These are phyloP conservation scores for Radopholus similis DNA, from an alignment of 1,140 invertebrate species.

Conservation along the genomic window DNA sequence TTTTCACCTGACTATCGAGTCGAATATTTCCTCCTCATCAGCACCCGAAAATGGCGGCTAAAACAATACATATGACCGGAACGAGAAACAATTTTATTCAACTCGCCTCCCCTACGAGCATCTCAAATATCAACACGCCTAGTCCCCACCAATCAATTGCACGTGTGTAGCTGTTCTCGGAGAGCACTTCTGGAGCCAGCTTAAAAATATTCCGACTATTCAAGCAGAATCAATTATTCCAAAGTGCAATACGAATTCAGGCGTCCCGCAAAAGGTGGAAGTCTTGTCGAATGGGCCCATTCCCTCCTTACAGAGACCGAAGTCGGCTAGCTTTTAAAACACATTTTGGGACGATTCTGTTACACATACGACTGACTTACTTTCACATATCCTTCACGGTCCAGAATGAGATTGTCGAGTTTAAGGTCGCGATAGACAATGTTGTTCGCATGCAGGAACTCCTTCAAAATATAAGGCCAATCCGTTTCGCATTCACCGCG, in stretches of 20 bases:
- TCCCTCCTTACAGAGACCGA: constrained; percentile 97
- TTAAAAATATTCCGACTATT: constrained; percentile 16
- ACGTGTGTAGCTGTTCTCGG: constrained; percentile 93
- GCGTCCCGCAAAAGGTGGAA: constrained; percentile 96
- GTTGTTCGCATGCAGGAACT: constrained; percentile 97
- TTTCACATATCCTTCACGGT: constrained; percentile 92
- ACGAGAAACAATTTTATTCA: constrained; percentile 5
- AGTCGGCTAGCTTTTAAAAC: constrained; percentile 81
- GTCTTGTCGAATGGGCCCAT: constrained; percentile 97
- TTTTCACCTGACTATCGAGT: constrained; percentile 99
- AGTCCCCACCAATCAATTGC: constrained; percentile 99
- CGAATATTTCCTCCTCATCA: constrained; percentile 99
- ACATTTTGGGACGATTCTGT: not conserved
- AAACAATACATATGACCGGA: constrained; percentile 52
- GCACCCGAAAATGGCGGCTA: constrained; percentile 98
- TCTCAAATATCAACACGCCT: constrained; percentile 98
- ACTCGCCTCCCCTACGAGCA: constrained; percentile 92
- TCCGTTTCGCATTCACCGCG: too few species aligned
- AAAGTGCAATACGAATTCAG: constrained; percentile 95
- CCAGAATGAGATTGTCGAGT: constrained; percentile 92
- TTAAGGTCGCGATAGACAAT: constrained; percentile 97
- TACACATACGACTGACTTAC: not conserved
- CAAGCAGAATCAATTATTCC: too few species aligned
- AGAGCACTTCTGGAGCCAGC: constrained; percentile 94
- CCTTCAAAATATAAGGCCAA: constrained; percentile 57